Conservation (phyloP, 2,888 invertebrate genomes). For the Lasius platythorax region DNA sequence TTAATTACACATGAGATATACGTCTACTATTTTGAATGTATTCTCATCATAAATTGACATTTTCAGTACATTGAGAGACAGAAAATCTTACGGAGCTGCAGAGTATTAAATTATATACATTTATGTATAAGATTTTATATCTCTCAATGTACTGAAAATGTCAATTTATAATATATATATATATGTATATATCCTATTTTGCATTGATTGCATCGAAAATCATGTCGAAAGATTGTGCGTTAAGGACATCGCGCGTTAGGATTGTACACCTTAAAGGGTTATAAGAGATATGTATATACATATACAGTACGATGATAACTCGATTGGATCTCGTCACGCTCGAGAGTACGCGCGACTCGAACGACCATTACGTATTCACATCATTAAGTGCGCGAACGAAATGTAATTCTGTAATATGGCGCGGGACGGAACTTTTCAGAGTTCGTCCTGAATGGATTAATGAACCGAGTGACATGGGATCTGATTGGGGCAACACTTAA, state of each 20-base stretch:
- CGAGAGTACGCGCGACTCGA: constrained; percentile 57
- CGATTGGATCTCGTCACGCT: constrained; percentile 71
- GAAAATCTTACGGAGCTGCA: not conserved
- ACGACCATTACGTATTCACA: constrained; percentile 69
- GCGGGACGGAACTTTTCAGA: constrained; percentile 66
- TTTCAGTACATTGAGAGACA: not conserved
- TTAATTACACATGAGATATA: not conserved
- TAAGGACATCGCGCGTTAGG: constrained; percentile 10
- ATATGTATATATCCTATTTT: not conserved
- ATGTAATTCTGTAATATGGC: constrained; percentile 70
- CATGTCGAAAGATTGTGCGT: not conserved
- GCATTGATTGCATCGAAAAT: constrained; percentile 9
- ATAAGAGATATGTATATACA: not conserved
- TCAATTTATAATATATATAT: not conserved
- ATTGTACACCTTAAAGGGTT: constrained; percentile 16
- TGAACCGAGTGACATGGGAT: constrained; percentile 83
- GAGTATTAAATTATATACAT: not conserved
- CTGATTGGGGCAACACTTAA: constrained; percentile 80
- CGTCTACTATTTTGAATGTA: not conserved
- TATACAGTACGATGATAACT: constrained; percentile 65
- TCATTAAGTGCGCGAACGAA: constrained; percentile 67
- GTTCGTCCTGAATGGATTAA: constrained; percentile 77
- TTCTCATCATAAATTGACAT: not conserved
- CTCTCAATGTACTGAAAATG: too few species aligned
- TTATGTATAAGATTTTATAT: too few species aligned